A percentile compares a stretch with the other conserved stretches of the same genome.
Evolutionary conservation across 1,140 invertebrate species (phyloP).

Genomic region (Drosophila obscura): DNA sequence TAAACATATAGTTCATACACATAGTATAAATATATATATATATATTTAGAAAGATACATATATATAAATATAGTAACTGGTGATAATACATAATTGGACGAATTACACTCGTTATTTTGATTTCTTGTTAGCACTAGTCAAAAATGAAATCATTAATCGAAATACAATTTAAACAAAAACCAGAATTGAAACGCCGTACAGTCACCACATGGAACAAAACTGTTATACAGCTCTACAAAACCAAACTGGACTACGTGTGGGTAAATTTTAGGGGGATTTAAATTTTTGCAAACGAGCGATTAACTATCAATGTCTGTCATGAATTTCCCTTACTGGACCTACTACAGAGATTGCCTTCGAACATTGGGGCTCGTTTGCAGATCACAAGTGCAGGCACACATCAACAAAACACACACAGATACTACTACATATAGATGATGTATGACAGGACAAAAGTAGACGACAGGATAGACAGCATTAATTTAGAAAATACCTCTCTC

Average conservation of each 20-base stretch:
- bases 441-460: conserved; percentile 1
- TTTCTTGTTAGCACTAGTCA: conserved; percentile 56
- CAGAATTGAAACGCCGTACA: conserved; percentile 20
- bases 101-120: conserved; percentile 30
- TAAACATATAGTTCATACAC: conserved; percentile 66
- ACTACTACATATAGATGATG: no score
- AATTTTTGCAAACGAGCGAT: conserved; percentile 9
- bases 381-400: conserved; percentile 29
- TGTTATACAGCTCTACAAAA: conserved; percentile 21
- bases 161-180: conserved; percentile 21
- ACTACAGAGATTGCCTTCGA: conserved; percentile 67
- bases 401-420: conserved; percentile 22
- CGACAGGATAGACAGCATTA: conserved; percentile 18
- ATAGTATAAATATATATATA: conserved; percentile 7
- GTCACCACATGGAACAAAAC: conserved; percentile 33
- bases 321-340: conserved; percentile 6
- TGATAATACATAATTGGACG: conserved; percentile 61
- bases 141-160: conserved; percentile 52
- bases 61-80: conserved; percentile 34
- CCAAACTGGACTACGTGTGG: conserved; percentile 10
- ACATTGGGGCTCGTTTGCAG: conserved; percentile 45
- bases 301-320: conserved; percentile 1
- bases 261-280: conserved; percentile 7
- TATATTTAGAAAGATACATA: conserved; percentile 17
- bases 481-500: conserved; percentile 57